A percentile compares a stretch with the other conserved stretches of the same genome.
Conservation (phyloP, 2,797 vertebrate species). For the Natrix natrix region DNA sequence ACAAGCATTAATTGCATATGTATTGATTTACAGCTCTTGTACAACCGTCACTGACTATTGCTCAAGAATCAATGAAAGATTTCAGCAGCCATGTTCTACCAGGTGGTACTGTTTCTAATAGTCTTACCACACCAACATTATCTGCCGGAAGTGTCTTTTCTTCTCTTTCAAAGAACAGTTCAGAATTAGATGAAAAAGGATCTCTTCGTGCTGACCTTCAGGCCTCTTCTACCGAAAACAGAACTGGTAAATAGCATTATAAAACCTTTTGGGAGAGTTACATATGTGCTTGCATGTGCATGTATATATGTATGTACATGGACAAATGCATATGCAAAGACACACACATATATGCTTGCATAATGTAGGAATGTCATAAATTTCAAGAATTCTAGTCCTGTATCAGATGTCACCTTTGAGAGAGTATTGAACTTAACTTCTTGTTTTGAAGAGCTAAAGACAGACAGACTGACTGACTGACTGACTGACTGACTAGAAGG, state of each 20-base stretch:
- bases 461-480: neutral
- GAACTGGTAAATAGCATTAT: slow-evolving; percentile 67
- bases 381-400: neutral
- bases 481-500: neutral
- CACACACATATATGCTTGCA: neutral
- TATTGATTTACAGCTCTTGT: slow-evolving; percentile 79
- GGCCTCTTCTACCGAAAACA: slow-evolving; percentile 71
- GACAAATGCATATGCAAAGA: neutral
- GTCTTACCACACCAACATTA: slow-evolving; percentile 71
- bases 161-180: slow-evolving; percentile 75
- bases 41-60: slow-evolving; percentile 80
- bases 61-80: slow-evolving; percentile 88
- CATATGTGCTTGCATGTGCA: neutral
- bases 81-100: slow-evolving; percentile 86
- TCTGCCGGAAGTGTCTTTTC: slow-evolving; percentile 84
- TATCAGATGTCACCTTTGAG: neutral
- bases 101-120: slow-evolving; percentile 72
- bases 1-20: slow-evolving; percentile 1
- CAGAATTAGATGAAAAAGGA: slow-evolving; percentile 75
- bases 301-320: neutral
- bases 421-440: neutral
- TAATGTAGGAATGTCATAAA: neutral
- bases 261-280: neutral
- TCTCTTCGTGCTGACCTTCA: slow-evolving; percentile 71
- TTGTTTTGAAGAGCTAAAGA: neutral